phyloP scores from a whole-genome alignment of 2,797 vertebrate genomes.

The Betta splendens region DNA sequence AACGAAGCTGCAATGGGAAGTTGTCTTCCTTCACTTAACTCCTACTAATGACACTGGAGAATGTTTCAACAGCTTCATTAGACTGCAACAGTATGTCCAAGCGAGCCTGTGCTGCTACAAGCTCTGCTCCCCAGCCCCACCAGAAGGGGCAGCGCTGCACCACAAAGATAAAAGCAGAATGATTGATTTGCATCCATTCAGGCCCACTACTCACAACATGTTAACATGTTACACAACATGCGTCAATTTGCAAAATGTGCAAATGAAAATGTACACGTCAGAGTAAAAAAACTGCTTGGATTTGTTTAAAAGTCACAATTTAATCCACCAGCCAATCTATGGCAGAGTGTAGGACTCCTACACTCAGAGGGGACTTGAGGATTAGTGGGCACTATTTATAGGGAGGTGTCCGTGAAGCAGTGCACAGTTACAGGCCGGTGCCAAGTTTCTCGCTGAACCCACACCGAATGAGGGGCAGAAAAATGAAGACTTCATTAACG shows the following conservation, averaged over 20 bases:
- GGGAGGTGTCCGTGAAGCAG: constrained; percentile 64
- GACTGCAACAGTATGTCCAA: constrained; percentile 9
- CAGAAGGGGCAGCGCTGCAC: constrained; percentile 78
- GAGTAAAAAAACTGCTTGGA: background rate
- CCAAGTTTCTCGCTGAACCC: constrained; percentile 65
- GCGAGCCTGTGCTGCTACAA: constrained; percentile 19
- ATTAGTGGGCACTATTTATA: constrained; percentile 81
- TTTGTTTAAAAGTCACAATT: constrained; percentile 4
- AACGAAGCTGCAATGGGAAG: constrained; percentile 2
- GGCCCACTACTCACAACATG: constrained; percentile 1
- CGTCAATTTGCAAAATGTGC: constrained; percentile 1
- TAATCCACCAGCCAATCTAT: constrained; percentile 18
- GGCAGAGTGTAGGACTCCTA: constrained; percentile 43
- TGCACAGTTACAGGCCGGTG: constrained; percentile 60
- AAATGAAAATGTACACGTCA: background rate
- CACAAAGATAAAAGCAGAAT: constrained; percentile 12
- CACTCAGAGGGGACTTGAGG: constrained; percentile 58
- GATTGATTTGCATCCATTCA: constrained; percentile 39
- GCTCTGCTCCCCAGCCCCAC: constrained; percentile 63
- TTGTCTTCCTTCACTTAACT: constrained; percentile 1
- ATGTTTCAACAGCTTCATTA: constrained; percentile 19
- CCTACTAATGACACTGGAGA: background rate
- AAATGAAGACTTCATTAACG: background rate
- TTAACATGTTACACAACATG: constrained; percentile 3
- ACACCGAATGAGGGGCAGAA: constrained; percentile 42